Base-by-base conservation (phyloP, 2,113 vertebrate species). In the Procapra przewalskii region DNA sequence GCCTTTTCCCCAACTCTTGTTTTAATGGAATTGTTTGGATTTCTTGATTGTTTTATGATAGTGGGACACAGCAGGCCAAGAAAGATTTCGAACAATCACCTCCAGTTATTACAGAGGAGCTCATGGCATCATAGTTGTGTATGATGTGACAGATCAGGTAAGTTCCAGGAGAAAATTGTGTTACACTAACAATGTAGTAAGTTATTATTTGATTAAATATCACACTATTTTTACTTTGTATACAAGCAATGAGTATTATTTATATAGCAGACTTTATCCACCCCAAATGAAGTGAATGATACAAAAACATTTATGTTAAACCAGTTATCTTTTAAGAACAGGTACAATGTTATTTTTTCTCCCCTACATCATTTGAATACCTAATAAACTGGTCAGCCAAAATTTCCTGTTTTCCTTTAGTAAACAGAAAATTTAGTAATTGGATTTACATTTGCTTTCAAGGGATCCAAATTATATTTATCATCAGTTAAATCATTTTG, bases 61-160 rank as follows among this genome's bases (percentile, higher is more conserved):
- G 99, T 99, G 99, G 99, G 99, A 99, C 99, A 99, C 99, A 7
- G 99, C 99, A 2, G 99, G 99, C 19, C 99, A 99, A 98, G 99
- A 99, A 98, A 99, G 99, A 95, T 99, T 99, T 98, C 99, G 99
- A 97, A 99, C 99, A 95, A 99, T 99, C 99, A 99, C 99, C 11
- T 99, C 99, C 98, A 99, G 99, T 98, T 99, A 99, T 98, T 99
- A 99, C 99, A 99, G 99, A 99, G 99, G 99, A 90, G 99, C 99
- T 64, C 99, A 99, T 79, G 99, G 99, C 98, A 99, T 99, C 99
- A 99, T 99, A 91, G 99, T 99, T 43, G 99, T 99, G 91, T 99
- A 99, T 96, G 99, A 99, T 97, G 99, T 99, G 94, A 99, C 99
- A 79, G 99, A 99, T 98, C 99, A 99, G 99, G 99, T 99, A 98